Conservation (phyloP, 2,797 vertebrate genomes). For the Pseudochaenichthys georgianus region DNA sequence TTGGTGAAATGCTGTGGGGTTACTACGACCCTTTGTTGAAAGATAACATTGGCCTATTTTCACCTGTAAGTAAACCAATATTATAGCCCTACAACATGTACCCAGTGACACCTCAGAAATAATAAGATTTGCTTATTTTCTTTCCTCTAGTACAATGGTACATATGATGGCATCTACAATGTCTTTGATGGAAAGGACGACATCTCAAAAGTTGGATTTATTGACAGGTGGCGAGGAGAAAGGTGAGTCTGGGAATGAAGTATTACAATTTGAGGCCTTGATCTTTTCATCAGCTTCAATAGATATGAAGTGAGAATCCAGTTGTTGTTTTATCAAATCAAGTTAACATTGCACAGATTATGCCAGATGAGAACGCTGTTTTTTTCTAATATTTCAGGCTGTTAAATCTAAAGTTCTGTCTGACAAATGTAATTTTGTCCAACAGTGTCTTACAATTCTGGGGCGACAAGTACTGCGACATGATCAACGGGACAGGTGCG, state of each 20-base stretch:
- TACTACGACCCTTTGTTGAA: constrained; percentile 87
- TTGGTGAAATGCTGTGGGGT: constrained; percentile 94
- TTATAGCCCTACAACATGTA: background rate
- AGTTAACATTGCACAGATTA: background rate
- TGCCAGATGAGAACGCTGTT: background rate
- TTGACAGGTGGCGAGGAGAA: constrained; percentile 86
- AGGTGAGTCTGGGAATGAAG: constrained; percentile 77
- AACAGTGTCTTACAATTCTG: constrained; percentile 84
- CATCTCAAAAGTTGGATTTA: constrained; percentile 86
- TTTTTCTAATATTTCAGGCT: background rate
- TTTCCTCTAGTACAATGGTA: constrained; percentile 88
- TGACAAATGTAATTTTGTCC: constrained; percentile 24
- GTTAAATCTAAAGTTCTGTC: background rate
- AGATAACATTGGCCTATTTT: constrained; percentile 84
- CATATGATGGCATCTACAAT: constrained; percentile 88
- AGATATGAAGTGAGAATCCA: background rate
- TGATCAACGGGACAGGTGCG: constrained; percentile 96
- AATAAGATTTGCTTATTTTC: too few species aligned
- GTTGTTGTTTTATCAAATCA: constrained; percentile 1
- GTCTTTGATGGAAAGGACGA: constrained; percentile 89
- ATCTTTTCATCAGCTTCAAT: background rate
- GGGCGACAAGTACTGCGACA: constrained; percentile 87
- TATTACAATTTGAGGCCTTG: background rate
- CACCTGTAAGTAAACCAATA: constrained; percentile 83
- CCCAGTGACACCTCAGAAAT: background rate